phyloP scores from a whole-genome alignment of 2,113 vertebrate species.

The Phylloscopus trochilus region DNA sequence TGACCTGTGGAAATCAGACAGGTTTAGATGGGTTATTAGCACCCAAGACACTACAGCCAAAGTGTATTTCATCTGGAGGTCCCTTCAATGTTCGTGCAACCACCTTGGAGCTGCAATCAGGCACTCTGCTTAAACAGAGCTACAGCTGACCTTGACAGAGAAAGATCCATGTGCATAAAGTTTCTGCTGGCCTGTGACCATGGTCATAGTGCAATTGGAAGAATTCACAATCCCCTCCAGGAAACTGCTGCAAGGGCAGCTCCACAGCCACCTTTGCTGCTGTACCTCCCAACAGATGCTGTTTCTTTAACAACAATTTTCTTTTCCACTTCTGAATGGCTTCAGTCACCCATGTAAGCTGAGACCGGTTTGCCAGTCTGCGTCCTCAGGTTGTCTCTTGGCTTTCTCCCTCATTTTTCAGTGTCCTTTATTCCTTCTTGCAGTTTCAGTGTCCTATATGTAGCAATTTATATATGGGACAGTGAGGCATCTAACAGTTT shows the following conservation, averaged over 20 bases:
- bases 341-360: neutral
- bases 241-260: neutral
- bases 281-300: neutral
- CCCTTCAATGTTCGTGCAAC: neutral
- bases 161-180: neutral
- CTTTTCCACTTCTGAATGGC: neutral
- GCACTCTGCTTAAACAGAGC: neutral
- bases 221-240: neutral
- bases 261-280: neutral
- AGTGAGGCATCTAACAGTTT: neutral
- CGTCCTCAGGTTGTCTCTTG: neutral
- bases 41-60: neutral
- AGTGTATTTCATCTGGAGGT: neutral
- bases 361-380: neutral
- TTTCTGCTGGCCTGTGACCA: neutral
- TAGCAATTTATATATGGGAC: neutral
- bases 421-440: neutral
- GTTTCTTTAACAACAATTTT: neutral
- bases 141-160: neutral
- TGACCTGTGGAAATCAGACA: neutral
- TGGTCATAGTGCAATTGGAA: rapidly evolving
- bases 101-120: neutral
- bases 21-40: neutral
- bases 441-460: neutral
- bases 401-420: neutral